Base-by-base conservation (phyloP, 2,113 vertebrate species). In the Gymnocephalus cernua region DNA sequence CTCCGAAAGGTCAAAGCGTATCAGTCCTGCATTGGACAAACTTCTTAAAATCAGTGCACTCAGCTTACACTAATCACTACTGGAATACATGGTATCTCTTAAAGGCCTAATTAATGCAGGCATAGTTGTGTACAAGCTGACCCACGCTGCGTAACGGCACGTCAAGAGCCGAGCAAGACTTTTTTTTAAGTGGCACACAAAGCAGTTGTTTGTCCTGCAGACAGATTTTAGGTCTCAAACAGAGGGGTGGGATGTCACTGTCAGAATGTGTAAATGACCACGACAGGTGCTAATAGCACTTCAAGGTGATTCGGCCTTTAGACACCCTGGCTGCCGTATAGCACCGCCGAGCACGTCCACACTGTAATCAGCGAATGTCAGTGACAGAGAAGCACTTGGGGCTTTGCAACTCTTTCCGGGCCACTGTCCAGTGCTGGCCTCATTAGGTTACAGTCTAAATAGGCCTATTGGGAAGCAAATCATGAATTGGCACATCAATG, bases 301-400 rank as follows among this genome's bases (percentile, higher is more conserved):
- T 90, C 87, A 90, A 90, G 92, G 89, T 93, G 90, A 86, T 85
- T 86, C 83, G 72, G 86, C 54, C 74, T 85, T 88, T 21, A 73
- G 77, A 77, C 74, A 53, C 80, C 50, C 79, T 73, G 86, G 78
- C 89, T 82, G 81, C 74, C 35, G 9, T 23, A 13, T 38, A 59
- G 73, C 74, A 72, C 59, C 63, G 48, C 79, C 62, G 88, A 88
- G 77, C 79, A 76, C n/a, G 83, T 84, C 18, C 71, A 58, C 75
- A 38, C 79, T 79, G 69, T 84, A 89, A 92, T 92, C 80, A 90
- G 65, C 19, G 45, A 63, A 3, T 62, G 71, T 61, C 62, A 15
- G 59, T 38, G 79, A 80, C 73, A 53, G 76, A 77, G 70, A 27
- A 71, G 32, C 18, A 2, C 73, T 76, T 1, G 1, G 58, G 64